Percentiles rank a stretch among this genome's conserved stretches.
Evolutionary conservation across 2,797 vertebrate species (phyloP).

Genomic region (Crocodylus rhombifer): DNA sequence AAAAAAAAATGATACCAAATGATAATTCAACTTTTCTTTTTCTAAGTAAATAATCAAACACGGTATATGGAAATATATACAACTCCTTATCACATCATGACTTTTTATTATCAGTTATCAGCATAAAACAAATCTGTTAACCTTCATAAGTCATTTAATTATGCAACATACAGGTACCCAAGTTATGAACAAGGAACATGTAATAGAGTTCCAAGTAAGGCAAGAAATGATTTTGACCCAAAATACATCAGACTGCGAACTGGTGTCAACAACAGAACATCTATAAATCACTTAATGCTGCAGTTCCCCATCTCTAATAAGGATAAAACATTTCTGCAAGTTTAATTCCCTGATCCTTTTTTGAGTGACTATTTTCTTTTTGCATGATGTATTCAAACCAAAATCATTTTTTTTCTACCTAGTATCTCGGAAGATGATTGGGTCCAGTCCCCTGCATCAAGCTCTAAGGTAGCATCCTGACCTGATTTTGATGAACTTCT

Average conservation of each 20-base stretch:
- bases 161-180: not conserved
- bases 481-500: too few relatives aligned
- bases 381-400: too few relatives aligned
- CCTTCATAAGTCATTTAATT: constrained; percentile 45
- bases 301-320: not conserved
- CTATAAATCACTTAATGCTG: not conserved
- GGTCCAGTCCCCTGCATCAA: too few relatives aligned
- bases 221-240: not conserved
- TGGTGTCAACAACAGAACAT: fast-evolving
- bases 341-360: not conserved
- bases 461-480: too few relatives aligned
- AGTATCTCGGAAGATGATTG: too few relatives aligned
- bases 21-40: not conserved
- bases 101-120: constrained; percentile 8
- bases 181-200: not conserved
- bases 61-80: constrained; percentile 54
- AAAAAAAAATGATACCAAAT: not conserved
- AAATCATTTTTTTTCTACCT: too few relatives aligned
- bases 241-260: not conserved
- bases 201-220: not conserved
- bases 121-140: constrained; percentile 15
- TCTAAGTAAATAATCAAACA: constrained; percentile 14
- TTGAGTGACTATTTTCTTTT: too few relatives aligned
- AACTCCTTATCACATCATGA: not conserved
- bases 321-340: not conserved